Base-by-base conservation (phyloP, 2,888 invertebrate species). In the Sphinx pinastri region DNA sequence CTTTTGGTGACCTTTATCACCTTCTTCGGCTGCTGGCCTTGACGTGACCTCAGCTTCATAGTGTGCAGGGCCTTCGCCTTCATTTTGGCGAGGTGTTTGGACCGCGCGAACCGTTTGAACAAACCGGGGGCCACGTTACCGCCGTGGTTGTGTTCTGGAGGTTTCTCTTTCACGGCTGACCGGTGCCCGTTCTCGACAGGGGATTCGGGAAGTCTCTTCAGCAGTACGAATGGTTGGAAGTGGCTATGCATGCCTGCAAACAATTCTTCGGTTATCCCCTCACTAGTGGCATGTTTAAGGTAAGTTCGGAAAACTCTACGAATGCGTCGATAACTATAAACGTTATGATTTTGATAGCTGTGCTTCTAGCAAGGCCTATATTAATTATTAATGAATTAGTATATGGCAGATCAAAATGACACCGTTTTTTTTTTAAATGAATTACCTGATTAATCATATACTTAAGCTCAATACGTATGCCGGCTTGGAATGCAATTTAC, bases 161-260 rank as follows among this genome's bases (percentile, higher is more conserved):
- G 38, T 31, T 52, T 66, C 14, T 63, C 63, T n/a, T 55, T 71
- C 13, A 25, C 14, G 19, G 16, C 7, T 47, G 25, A 10, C 3
- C 2, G 4, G 5, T n/a, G 2, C 13, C 10, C 11, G n/a, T 14
- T n/a, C 59, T 52, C 13, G 63, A 54, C 54, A 69, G 57, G n/a
- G 12, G 66, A 55, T 8, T 47, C 51, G 47, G 59, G n/a, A 5
- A 70, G 60, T 25, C 82, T 73, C 60, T 84, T 77, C 0, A 85
- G 16, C 0, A 83, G 38, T 0, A 85, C 85, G n/a, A 82, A 71
- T 3, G 84, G 83, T 68, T 79, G 69, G 10, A 71, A 25, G 68
- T 82, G 79, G 10, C 66, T 68, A 63, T 85, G 82, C 0, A 80
- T n/a, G 49, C 76, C 84, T 84, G 73, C 3, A n/a, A 51, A 51